Base-by-base conservation (phyloP, 2,797 vertebrate species). In the Danionella dracula region DNA sequence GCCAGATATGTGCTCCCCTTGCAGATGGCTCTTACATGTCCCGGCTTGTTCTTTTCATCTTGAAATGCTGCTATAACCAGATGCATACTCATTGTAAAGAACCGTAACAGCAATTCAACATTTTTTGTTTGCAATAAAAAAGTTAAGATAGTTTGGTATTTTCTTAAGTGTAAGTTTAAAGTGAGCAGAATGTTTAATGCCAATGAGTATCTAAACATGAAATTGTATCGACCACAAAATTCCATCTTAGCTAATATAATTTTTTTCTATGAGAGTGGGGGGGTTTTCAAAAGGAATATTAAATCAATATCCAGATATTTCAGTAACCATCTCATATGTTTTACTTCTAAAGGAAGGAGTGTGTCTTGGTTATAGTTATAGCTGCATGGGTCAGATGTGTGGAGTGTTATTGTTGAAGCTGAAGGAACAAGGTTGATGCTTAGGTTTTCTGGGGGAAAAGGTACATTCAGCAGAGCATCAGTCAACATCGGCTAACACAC, bases 21-120 rank as follows among this genome's bases (percentile, higher is more conserved):
- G 76, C 75, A 81, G 75, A 81, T 78, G 75, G 56, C 78, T 55
- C n/a, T 4, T 35, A 65, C 46, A 44, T 41, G 45, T 46, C 44
- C 41, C 27, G 60, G 66, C 65, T 65, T 53, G 40, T 63, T 55
- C 51, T 65, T 68, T 77, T 66, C 55, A 68, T 76, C 56, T 55
- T 45, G 16, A 53, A 48, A 66, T 60, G 60, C 54, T 59, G 61
- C 73, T 51, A 61, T 27, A 40, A 63, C 67, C 59, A 71, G 65
- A 70, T 70, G 17, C 65, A 70, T 74, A 78, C 74, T 73, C 71
- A 78, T 76, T 59, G 73, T n/a, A 57, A 44, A 60, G 44, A 60
- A 67, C 70, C 56, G 44, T 5, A 55, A 58, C 46, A 31, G 57
- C 68, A 46, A 76, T 72, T 66, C 70, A 51, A 66, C 54, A 42